Evolutionary conservation across 2,113 vertebrate genomes (phyloP).

Genomic region (Pelodiscus sinensis): DNA sequence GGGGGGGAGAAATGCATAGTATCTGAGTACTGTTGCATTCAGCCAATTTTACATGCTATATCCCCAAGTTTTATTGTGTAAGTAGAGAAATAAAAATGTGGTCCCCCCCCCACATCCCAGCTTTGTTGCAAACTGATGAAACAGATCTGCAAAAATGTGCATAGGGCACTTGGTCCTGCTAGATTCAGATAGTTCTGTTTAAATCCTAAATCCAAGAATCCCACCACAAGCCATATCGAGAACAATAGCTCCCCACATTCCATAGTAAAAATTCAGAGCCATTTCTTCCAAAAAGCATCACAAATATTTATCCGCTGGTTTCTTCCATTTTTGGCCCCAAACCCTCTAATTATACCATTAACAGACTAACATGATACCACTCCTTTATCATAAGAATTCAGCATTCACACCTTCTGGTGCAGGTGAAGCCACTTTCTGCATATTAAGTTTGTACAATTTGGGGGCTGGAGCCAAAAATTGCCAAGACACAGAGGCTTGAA

Average conservation of each 20-base stretch:
- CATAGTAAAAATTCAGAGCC: neutral
- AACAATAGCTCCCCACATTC: neutral
- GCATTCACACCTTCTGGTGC: accelerated
- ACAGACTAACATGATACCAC: neutral
- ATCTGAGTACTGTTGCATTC: neutral
- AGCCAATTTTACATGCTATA: neutral
- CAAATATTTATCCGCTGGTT: neutral
- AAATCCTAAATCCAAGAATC: neutral
- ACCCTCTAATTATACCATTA: neutral
- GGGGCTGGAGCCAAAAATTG: neutral
- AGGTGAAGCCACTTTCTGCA: neutral
- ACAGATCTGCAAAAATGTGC: neutral
- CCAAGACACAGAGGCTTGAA: accelerated
- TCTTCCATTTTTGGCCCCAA: neutral
- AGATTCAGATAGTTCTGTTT: neutral
- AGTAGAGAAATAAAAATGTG: neutral
- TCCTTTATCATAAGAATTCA: accelerated
- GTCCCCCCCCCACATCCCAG: neutral
- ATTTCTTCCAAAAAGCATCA: neutral
- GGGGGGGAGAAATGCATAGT: neutral
- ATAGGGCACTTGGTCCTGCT: neutral
- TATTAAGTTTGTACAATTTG: neutral
- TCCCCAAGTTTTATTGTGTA: neutral
- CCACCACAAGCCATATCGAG: neutral
- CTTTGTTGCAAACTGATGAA: neutral